Evolutionary conservation across 2,113 vertebrate genomes (phyloP), one percentile per base, ranked within the genome.

Genomic region (Percina caprodes): DNA sequence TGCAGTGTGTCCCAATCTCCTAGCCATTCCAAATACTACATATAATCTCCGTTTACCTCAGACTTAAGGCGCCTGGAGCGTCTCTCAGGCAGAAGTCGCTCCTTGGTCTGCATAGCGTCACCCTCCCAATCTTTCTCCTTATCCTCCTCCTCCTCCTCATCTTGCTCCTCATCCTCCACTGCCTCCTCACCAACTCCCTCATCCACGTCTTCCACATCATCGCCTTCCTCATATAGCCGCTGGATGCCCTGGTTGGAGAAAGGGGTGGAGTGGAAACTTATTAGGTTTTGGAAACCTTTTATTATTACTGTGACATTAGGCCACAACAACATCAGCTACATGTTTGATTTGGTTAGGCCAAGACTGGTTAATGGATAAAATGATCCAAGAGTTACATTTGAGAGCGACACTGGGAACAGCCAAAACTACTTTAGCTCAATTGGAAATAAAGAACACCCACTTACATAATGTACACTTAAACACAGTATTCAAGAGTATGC

Each of bases 41-140:
- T 42, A 19, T 68, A 19, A 42, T 21, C 8, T 13, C 14, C 1
- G 0, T 72, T 72, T 77, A 95, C 94, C 94, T 96, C 95, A 21
- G 94, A 95, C 65, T 94, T 96, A 1, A 96, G 92, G 16, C 94
- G 95, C 46, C 94, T 92, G 60, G 95, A 96, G 4, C 95, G 92
- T 60, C 94, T 89, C 90, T 95, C 95, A 2, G 94, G 87, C 19
- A 79, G 79, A 67, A 85, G 68, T 16, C 66, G 85, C 1, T 93
- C 89, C 86, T 94, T 96, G 66, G 77, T 84, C 80, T 91, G 92
- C 7, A 77, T 51, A 8, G 54, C 45, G 12, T 94, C 91, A 0
- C 83, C 66, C 15, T 92, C 88, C n/a, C 79, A 55, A 1, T 94
- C 92, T 69, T 82, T 78, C 18, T 93, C 93, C 54, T 77, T 89